Evolutionary conservation across 2,888 invertebrate species (phyloP), one percentile per base, ranked within the genome.

Genomic region (Amiota mariae): DNA sequence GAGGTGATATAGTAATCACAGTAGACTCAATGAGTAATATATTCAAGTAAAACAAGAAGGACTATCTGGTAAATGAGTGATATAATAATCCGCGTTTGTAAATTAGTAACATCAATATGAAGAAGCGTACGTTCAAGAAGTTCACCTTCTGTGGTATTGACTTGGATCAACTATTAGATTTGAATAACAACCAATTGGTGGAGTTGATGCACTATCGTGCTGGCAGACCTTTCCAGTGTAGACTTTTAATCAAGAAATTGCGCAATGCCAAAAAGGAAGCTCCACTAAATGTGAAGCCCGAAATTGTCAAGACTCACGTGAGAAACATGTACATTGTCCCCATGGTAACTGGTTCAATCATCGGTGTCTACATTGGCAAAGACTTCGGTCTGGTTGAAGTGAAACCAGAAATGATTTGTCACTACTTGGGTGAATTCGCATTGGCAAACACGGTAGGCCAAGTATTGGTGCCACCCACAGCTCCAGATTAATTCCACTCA

Each of bases 261-360:
- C 94, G 98, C 75, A 98, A 98, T 90, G 96, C 97, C 9, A 97
- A 97, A 91, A 97, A 97, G 88, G 96, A 97, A 87, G 98, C 98
- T 8, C 97, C 97, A 4, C 97, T 96, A 85, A 94, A 98, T 92
- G 99, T 99, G 91, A 99, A 99, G 90, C 99, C 99, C 59, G 97
- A 98, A 90, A 97, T 97, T 81, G 98, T 99, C 0, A 99, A 99
- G 91, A 99, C 99, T 11, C 99, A 99, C 91, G 92, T 99, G 86
- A 93, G 99, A 80, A 97, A 99, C 91, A 99, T 99, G 98, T 97
- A 99, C 89, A 96, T 99, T 89, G 95, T 99, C n/a, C 99, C 99
- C 12, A 99, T 99, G 92, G 99, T 99, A 98, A 98, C 99, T 85
- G 99, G 99, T 78, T 98, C 98, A 82, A 97, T 99, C 89, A 97